phyloP scores from a whole-genome alignment of 2,797 vertebrate genomes.

The Notolabrus celidotus region DNA sequence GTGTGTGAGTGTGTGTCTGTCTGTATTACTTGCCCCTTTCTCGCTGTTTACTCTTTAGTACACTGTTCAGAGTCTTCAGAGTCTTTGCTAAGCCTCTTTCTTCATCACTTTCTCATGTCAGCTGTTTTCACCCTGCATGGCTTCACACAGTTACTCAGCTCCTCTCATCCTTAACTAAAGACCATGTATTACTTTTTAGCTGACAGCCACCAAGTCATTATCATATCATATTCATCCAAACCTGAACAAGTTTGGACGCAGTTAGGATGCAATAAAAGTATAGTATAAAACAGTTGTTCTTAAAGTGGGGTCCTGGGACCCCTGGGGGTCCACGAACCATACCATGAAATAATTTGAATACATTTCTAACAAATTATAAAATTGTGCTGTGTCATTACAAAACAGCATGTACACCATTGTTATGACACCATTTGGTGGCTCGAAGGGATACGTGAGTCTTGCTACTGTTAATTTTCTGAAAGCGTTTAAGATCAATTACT shows the following conservation, averaged over 20 bases:
- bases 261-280: too few relatives aligned
- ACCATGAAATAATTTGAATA: too few relatives aligned
- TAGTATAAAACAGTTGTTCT: too few relatives aligned
- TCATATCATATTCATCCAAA: slow-evolving; percentile 5
- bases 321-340: too few relatives aligned
- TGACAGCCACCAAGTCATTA: slow-evolving; percentile 15
- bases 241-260: neutral
- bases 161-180: slow-evolving; percentile 43
- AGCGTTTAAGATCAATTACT: too few relatives aligned
- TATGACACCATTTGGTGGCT: too few relatives aligned
- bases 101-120: slow-evolving; percentile 60
- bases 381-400: too few relatives aligned
- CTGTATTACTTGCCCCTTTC: neutral
- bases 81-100: slow-evolving; percentile 53
- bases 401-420: too few relatives aligned
- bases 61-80: slow-evolving; percentile 41
- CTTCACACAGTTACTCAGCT: slow-evolving; percentile 29
- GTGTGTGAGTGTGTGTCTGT: slow-evolving; percentile 20
- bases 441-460: too few relatives aligned
- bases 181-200: slow-evolving; percentile 19
- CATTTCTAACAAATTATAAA: too few relatives aligned
- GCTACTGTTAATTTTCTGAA: too few relatives aligned
- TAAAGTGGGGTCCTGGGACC: too few relatives aligned
- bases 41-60: slow-evolving; percentile 22
- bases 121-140: slow-evolving; percentile 48